Base-by-base conservation (phyloP, 23 tunicate species). In the Corella eumyota region DNA sequence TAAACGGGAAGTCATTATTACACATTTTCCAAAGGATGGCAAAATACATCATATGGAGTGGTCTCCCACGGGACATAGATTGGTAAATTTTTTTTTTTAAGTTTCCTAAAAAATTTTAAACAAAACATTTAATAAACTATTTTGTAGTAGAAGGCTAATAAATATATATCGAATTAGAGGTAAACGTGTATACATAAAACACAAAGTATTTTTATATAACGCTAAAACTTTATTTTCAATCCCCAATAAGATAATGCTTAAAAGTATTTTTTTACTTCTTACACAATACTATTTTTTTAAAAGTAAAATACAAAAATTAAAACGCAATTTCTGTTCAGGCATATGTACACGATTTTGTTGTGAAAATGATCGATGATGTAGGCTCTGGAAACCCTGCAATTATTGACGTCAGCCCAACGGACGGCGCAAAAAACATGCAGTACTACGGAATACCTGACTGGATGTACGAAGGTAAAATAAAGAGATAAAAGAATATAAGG, bases 361-460 rank as follows among this genome's bases (percentile, higher is more conserved):
- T 88, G 21, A 44, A 64, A 31, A 70, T 68, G 52, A 45, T 72
- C 44, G 62, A 46, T 1, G 73, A 88, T 34, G 45, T 88, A 0
- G 82, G 64, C 5, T 71, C 68, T 9, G 61, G 65, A 21, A 36
- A 51, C 17, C 72, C 96, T 0, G 30, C 46, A 22, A 15, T 59
- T 6, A 47, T 61, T 2, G 56, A 62, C 48, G 77, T 78, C 2
- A 88, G 82, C 32, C 60, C 72, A 1, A 46, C 67, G 0, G 38
- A 70, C 26, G 88, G 88, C 3, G 2, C 6, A 28, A 25, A 70
- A 62, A 79, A 79, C 57, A 70, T 47, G 56, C 46, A 66, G 24
- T 85, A 85, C 58, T 75, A 77, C 30, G 95, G 95, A 3, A 79
- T 85, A 2, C 95, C 95, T 36, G 95, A 85, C 32, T 85, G 95